Evolutionary conservation across 1,140 invertebrate genomes (phyloP).

Genomic region (Lasioglossum baleicum): DNA sequence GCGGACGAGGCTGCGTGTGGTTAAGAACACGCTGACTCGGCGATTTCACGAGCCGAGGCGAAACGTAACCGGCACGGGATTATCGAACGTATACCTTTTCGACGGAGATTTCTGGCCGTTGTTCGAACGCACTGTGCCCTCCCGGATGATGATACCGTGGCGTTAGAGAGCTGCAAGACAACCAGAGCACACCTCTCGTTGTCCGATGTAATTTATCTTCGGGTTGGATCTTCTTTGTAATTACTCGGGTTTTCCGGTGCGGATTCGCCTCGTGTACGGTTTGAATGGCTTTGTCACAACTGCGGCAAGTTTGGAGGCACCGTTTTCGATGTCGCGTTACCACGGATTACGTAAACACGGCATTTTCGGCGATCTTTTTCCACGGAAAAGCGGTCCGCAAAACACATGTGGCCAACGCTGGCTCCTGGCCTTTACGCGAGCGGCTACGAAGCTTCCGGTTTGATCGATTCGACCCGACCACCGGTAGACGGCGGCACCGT

Average conservation of each 20-base stretch:
- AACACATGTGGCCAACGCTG: constrained; percentile 72
- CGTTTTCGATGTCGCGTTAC: constrained; percentile 51
- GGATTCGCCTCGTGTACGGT: neutral
- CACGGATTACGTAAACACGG: constrained; percentile 71
- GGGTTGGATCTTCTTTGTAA: neutral
- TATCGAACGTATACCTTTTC: constrained; percentile 29
- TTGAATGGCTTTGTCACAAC: constrained; percentile 21
- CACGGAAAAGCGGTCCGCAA: constrained; percentile 52
- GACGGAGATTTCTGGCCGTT: neutral
- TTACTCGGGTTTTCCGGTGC: neutral
- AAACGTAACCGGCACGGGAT: constrained; percentile 17
- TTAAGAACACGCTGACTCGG: constrained; percentile 66
- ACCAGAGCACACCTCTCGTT: constrained; percentile 13
- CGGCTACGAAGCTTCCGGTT: constrained; percentile 62
- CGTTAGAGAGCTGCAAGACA: neutral
- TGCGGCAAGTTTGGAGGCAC: constrained; percentile 34
- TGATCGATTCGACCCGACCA: constrained; percentile 30
- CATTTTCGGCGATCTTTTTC: constrained; percentile 66
- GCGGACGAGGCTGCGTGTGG: constrained; percentile 26
- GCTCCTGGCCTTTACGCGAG: constrained; percentile 60
- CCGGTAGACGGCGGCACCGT: constrained; percentile 17
- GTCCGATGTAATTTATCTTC: constrained; percentile 12
- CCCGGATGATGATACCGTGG: neutral
- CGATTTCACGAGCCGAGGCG: constrained; percentile 49
- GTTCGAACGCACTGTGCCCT: no score